A percentile compares a stretch with the other conserved stretches of the same genome.
Evolutionary conservation across 1,140 invertebrate genomes (phyloP).

Genomic region (Papilio machaon): DNA sequence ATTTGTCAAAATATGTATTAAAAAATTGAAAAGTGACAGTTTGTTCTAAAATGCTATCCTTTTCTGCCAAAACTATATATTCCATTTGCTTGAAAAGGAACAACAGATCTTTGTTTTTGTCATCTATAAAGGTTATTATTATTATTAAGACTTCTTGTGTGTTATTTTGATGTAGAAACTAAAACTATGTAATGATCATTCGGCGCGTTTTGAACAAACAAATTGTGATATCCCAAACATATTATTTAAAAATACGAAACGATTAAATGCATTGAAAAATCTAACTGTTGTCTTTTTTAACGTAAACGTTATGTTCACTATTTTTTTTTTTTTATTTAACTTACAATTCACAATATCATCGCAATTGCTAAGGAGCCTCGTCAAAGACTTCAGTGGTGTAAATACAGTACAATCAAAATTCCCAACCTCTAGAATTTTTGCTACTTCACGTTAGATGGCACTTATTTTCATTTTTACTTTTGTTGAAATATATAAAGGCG

Average conservation of each 20-base stretch:
- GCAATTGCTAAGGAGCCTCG: no score
- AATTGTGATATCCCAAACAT: conserved; percentile 66
- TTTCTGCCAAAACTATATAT: conserved; percentile 18
- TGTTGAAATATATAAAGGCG: neutral
- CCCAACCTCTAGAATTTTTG: neutral
- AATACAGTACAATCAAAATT: neutral
- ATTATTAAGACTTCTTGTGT: conserved; percentile 25
- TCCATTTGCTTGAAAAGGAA: neutral
- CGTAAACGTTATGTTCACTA: neutral
- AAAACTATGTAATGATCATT: conserved; percentile 43
- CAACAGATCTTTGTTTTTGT: neutral
- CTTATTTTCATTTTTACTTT: neutral
- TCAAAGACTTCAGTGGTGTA: no score
- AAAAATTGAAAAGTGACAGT: neutral
- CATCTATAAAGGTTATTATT: conserved; percentile 28
- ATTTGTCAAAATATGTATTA: conserved; percentile 9
- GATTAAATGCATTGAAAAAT: conserved; percentile 53
- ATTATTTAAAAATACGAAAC: conserved; percentile 61
- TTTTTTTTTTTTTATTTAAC: neutral
- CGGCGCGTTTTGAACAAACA: conserved; percentile 55
- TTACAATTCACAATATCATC: no score
- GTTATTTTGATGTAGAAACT: conserved; percentile 40
- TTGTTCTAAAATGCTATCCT: neutral
- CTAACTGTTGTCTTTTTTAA: neutral
- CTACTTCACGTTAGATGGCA: neutral